These are phyloP conservation scores for Glaucidium brasilianum DNA, from an alignment of 2,113 vertebrate genomes.

Conservation along the genomic window DNA sequence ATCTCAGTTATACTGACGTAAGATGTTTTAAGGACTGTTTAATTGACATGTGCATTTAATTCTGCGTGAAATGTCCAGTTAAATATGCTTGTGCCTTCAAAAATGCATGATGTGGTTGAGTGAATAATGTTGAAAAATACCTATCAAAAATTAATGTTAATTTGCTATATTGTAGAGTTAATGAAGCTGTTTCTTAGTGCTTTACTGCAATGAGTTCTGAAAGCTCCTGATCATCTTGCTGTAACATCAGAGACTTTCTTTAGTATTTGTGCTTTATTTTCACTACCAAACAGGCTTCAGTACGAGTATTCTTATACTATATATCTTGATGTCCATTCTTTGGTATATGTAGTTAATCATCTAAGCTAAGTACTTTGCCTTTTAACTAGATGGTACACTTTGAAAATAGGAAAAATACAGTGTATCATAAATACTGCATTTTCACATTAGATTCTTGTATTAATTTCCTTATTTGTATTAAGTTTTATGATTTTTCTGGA, in stretches of 20 bases:
- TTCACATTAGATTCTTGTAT: not conserved
- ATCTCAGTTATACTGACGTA: not conserved
- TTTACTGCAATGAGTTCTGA: not conserved
- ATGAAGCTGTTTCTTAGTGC: not conserved
- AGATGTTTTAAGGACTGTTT: not conserved
- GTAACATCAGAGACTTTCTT: not conserved
- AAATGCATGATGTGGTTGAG: not conserved
- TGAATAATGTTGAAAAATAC: not conserved
- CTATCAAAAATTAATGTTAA: not conserved
- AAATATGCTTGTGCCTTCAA: not conserved
- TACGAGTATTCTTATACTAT: not conserved
- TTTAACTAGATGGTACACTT: not conserved
- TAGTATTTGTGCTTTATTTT: not conserved
- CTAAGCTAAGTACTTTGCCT: not conserved
- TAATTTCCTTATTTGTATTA: not conserved
- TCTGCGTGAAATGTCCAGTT: not conserved
- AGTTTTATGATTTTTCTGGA: not conserved
- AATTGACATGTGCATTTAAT: not conserved
- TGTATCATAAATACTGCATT: not conserved
- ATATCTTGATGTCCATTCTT: not conserved
- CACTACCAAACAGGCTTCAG: not conserved
- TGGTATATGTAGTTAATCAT: not conserved
- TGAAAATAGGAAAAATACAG: not conserved
- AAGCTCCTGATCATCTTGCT: not conserved
- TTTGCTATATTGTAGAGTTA: not conserved